A percentile compares a stretch with the other conserved stretches of the same genome.
phyloP scores from a whole-genome alignment of 2,888 invertebrate genomes.

The Erpobdella octoculata region DNA sequence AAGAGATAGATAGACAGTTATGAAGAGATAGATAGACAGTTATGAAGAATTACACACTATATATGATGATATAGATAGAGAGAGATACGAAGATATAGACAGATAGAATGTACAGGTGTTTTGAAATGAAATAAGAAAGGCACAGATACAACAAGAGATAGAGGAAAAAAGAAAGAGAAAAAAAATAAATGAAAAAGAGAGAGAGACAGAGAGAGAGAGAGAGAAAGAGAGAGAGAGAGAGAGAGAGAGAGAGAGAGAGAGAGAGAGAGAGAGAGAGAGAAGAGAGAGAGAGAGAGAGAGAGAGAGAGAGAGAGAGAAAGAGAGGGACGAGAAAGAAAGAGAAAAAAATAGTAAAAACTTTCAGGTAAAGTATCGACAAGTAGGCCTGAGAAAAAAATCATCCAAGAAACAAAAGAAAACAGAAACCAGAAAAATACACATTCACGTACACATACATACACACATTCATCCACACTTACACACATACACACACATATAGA shows the following conservation, averaged over 20 bases:
- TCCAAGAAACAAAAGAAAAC: background rate
- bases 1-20: too few relatives aligned
- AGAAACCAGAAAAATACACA: background rate
- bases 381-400: background rate
- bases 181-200: background rate
- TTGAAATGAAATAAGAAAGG: background rate
- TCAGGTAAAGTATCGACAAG: background rate
- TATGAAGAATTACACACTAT: too few relatives aligned
- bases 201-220: background rate
- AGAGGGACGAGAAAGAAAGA: too few relatives aligned
- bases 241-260: constrained; percentile 1
- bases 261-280: background rate
- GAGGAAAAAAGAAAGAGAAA: background rate
- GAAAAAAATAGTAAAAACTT: background rate
- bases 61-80: too few relatives aligned
- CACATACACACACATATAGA: background rate
- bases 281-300: background rate
- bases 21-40: too few relatives aligned
- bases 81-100: too few relatives aligned
- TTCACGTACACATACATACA: background rate
- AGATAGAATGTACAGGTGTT: too few relatives aligned
- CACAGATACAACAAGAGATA: too few relatives aligned
- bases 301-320: background rate
- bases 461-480: background rate
- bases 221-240: background rate